Conservation (phyloP, 2,888 invertebrate species). For the Macroteleia sp. region DNA sequence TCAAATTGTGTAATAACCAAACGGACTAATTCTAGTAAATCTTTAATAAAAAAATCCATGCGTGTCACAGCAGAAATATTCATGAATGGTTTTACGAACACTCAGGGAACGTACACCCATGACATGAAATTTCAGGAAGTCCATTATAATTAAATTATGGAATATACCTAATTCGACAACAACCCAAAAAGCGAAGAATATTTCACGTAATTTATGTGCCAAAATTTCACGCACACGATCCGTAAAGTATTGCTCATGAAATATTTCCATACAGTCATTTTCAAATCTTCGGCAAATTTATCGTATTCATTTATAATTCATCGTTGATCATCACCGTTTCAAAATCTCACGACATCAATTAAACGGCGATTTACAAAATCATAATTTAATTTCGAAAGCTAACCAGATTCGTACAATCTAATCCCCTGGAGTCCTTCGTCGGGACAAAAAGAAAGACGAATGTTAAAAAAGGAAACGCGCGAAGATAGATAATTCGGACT, state of each 20-base stretch:
- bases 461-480: neutral
- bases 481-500: neutral
- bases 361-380: conserved; percentile 57
- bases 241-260: conserved; percentile 29
- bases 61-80: neutral
- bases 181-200: neutral
- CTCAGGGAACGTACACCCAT: neutral
- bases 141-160: conserved; percentile 13
- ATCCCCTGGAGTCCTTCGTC: conserved; percentile 20
- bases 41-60: neutral
- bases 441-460: neutral
- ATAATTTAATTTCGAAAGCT: conserved; percentile 46
- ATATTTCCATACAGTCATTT: conserved; percentile 39
- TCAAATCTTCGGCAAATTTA: conserved; percentile 31
- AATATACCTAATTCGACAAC: conserved; percentile 1
- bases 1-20: no score
- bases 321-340: conserved; percentile 55
- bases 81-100: neutral
- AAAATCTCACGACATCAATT: conserved; percentile 58
- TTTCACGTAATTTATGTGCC: conserved; percentile 9
- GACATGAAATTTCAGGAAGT: conserved; percentile 16
- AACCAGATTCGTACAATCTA: conserved; percentile 26
- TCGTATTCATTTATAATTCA: conserved; percentile 48
- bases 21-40: neutral
- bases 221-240: conserved; percentile 4